phyloP scores from a whole-genome alignment of 2,113 vertebrate species.

The Polypterus bichir region DNA sequence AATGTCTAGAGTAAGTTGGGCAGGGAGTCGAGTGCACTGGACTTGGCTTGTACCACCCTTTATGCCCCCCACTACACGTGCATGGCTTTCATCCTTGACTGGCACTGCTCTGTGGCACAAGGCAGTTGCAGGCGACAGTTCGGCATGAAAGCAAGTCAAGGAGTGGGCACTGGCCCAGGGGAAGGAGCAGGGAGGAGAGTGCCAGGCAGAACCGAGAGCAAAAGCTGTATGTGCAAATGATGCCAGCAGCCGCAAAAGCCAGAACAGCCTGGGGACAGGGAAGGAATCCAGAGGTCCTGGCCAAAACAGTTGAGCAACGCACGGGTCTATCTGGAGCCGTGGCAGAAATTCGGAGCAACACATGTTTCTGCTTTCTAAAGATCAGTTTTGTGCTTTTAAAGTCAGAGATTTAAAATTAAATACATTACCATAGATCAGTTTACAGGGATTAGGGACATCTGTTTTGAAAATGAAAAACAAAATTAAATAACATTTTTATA shows the following conservation, averaged over 20 bases:
- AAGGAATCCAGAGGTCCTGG: slow-evolving; percentile 5
- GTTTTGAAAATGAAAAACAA: slow-evolving; percentile 58
- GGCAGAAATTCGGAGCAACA: slow-evolving; percentile 31
- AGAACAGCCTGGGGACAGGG: background rate
- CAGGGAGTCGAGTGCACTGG: too few species aligned
- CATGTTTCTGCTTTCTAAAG: slow-evolving; percentile 47
- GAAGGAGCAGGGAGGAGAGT: background rate
- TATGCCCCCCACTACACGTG: too few species aligned
- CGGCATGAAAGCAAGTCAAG: background rate
- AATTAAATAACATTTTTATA: slow-evolving; percentile 54
- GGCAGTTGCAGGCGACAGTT: slow-evolving; percentile 9
- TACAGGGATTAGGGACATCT: slow-evolving; percentile 60
- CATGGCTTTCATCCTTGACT: too few species aligned
- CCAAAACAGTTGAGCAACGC: background rate
- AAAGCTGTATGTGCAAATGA: background rate
- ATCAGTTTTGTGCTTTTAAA: slow-evolving; percentile 32
- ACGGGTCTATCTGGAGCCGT: slow-evolving; percentile 12
- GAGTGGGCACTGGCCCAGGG: background rate
- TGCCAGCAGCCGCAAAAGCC: background rate
- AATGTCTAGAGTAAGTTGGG: too few species aligned
- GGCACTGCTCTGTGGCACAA: background rate
- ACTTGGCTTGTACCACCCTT: too few species aligned
- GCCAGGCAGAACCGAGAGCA: background rate
- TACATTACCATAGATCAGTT: slow-evolving; percentile 49
- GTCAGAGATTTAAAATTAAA: slow-evolving; percentile 42